Evolutionary conservation across 1,140 invertebrate genomes (phyloP).

Genomic region (Plutomurus gul): DNA sequence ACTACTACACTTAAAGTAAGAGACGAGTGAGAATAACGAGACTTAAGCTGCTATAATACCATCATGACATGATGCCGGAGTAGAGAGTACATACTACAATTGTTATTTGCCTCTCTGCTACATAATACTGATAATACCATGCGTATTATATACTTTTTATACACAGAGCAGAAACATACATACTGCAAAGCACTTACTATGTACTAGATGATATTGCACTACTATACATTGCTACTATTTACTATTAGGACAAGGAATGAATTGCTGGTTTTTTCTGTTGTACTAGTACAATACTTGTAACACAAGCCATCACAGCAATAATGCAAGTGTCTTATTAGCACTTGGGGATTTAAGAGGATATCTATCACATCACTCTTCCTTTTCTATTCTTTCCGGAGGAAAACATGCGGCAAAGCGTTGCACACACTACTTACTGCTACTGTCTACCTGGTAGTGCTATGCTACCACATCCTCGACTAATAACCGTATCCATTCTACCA

Average conservation of each 20-base stretch:
- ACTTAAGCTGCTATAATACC: slow-evolving; percentile 27
- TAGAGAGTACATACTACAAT: neutral
- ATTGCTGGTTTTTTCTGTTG: no score
- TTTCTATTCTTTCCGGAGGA: neutral
- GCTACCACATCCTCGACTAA: neutral
- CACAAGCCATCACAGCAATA: neutral
- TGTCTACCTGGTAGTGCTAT: neutral
- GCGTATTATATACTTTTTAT: no score
- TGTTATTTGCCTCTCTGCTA: neutral
- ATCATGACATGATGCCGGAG: slow-evolving; percentile 1
- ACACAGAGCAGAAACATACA: no score
- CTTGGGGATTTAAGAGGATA: neutral
- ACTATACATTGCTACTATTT: no score
- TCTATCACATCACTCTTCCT: neutral
- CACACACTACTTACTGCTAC: neutral
- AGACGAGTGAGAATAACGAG: slow-evolving; percentile 12
- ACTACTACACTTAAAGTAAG: neutral
- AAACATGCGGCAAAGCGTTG: neutral
- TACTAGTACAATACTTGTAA: neutral
- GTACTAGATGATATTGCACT: no score
- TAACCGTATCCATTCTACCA: neutral
- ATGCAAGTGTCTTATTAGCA: neutral
- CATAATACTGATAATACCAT: no score
- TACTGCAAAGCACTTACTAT: no score
- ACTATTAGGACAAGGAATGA: no score